Evolutionary conservation across 1,140 invertebrate genomes (phyloP), one percentile per base, ranked within the genome.

Genomic region (Zaprionus camerounensis): DNA sequence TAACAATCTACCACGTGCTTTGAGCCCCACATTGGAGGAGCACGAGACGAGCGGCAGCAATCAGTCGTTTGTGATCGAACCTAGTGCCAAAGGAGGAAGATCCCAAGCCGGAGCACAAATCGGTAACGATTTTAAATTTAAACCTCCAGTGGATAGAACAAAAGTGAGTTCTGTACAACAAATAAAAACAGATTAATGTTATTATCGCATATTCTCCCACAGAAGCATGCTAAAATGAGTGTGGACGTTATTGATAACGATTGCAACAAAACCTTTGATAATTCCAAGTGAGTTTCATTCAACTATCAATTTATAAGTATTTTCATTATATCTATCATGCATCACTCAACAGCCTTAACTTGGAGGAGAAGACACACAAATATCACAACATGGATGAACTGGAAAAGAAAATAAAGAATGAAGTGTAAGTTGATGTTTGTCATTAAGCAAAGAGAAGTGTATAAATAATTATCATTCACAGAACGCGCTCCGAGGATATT

Each of bases 181-280:
- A 36, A 12, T 22, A 15, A 31, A 31, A 31, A 15, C 9, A 58
- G 51, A 61, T 38, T 26, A 12, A 15, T 11, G 13, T 5, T 17
- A 31, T 34, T 44, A n/a, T 22, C 38, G 9, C 34, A 15, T 34
- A n/a, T 15, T 17, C 58, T 24, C 24, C 17, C 31, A 7, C 69
- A 92, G 91, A 91, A 92, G 81, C 78, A 92, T 92, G 92, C 77
- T 78, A 92, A 83, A 84, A 93, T 93, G 92, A 93, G 91, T 90
- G 90, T 93, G 68, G 92, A 92, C 78, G 86, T 92, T 57, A 91
- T 92, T 72, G 92, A 90, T 76, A 92, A 92, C 81, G 91, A 92
- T 83, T 91, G 76, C 55, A 92, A 92, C 59, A 92, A 92, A 76
- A 75, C 90, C 67, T 90, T 90, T 65, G 91, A 92, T 53, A 90